Evolutionary conservation across 2,888 invertebrate genomes (phyloP).

Genomic region (Mylabris sibirica): DNA sequence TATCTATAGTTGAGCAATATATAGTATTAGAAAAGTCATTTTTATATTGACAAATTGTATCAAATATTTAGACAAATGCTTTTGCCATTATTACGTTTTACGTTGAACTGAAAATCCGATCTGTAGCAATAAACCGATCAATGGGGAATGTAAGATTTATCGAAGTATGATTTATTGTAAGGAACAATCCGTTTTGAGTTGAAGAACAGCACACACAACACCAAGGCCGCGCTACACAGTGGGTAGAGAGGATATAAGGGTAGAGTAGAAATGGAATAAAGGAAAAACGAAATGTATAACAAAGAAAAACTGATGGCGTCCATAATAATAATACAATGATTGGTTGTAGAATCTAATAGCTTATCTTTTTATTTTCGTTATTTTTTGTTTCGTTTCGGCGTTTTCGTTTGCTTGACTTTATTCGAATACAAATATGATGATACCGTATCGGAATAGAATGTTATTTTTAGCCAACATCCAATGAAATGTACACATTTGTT

Average conservation of each 20-base stretch:
- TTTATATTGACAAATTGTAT: conserved; percentile 43
- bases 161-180: conserved; percentile 51
- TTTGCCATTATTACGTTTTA: conserved; percentile 50
- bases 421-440: neutral
- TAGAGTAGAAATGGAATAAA: neutral
- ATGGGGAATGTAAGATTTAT: conserved; percentile 52
- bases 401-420: neutral
- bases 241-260: neutral
- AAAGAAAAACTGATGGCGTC: neutral
- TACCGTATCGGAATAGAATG: neutral
- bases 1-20: neutral
- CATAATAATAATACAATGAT: neutral
- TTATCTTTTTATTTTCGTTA: conserved; percentile 8
- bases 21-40: neutral
- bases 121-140: conserved; percentile 50
- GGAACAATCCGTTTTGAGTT: conserved; percentile 43
- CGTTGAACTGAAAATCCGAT: conserved; percentile 44
- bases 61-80: conserved; percentile 46
- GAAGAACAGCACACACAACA: neutral
- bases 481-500: neutral
- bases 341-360: neutral
- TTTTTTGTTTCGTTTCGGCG: neutral
- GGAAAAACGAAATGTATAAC: neutral
- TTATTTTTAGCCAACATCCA: neutral
- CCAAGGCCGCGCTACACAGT: no score